A percentile compares a stretch with the other conserved stretches of the same genome.
These are phyloP conservation scores for Oligia fasciuncula DNA, from an alignment of 2,888 invertebrate genomes.

Conservation along the genomic window DNA sequence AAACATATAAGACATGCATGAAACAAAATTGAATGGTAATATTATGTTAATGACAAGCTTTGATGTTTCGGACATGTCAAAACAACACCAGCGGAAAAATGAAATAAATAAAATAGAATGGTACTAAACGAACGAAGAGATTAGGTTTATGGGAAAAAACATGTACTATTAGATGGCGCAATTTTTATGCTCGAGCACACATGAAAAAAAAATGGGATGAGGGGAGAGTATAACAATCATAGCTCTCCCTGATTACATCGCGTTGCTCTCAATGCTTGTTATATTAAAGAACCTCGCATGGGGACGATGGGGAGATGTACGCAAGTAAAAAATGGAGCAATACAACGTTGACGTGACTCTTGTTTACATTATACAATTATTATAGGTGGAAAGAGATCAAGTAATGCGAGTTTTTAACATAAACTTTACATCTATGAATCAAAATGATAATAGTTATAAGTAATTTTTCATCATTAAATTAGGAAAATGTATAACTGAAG, in stretches of 20 bases:
- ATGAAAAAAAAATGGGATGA: slow-evolving; percentile 48
- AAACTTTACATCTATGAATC: background rate
- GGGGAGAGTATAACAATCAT: slow-evolving; percentile 54
- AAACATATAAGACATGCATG: slow-evolving; percentile 9
- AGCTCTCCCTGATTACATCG: slow-evolving; percentile 51
- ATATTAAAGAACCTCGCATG: slow-evolving; percentile 48
- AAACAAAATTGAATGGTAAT: slow-evolving; percentile 47
- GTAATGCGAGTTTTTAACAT: background rate
- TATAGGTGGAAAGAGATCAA: background rate
- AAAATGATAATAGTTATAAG: background rate
- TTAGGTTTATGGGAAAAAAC: slow-evolving; percentile 47
- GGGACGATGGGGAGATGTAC: slow-evolving; percentile 20
- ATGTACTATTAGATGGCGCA: slow-evolving; percentile 44
- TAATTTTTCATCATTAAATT: background rate
- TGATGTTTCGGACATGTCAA: slow-evolving; percentile 48
- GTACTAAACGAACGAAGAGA: slow-evolving; percentile 45
- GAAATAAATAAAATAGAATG: slow-evolving; percentile 51
- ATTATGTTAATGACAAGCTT: slow-evolving; percentile 40
- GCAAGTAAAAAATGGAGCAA: slow-evolving; percentile 30
- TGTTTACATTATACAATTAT: slow-evolving; percentile 31
- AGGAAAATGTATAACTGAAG: background rate
- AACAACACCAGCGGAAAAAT: slow-evolving; percentile 36
- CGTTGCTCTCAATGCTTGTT: slow-evolving; percentile 55
- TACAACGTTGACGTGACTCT: background rate
- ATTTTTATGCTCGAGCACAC: slow-evolving; percentile 48